Base-by-base conservation (phyloP, 2,888 invertebrate species). In the Halictus ligatus region DNA sequence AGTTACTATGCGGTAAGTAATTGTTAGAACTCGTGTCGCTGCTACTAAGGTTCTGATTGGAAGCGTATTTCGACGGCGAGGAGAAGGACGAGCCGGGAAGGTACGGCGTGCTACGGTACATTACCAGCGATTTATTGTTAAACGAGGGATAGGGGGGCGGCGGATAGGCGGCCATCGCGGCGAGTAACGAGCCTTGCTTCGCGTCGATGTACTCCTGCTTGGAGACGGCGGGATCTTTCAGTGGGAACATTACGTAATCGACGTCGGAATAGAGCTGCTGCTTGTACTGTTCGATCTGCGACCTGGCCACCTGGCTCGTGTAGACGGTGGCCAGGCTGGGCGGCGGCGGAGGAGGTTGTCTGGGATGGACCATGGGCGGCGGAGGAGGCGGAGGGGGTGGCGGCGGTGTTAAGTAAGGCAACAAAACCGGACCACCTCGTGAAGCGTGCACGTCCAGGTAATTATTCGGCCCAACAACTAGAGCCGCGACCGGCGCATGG, bases 201-300 rank as follows among this genome's bases (percentile, higher is more conserved):
- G 98, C 98, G 93, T 98, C 98, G 90, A 98, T 96, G 95, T 98
- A 98, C 94, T 98, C 98, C 94, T 98, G 98, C 94, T 98, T 98
- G 88, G 98, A 98, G 73, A 98, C 96, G 0, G 98, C 97, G 15
- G 98, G 98, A 95, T 98, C 98, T 95, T 98, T 98, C 86, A 98
- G 95, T 0, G 98, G 98, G 93, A 98, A 98, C 94, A 98, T 98
- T 12, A 98, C 98, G 93, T 98, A 98, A 95, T 98, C 98, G 5
- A 98, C 98, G 93, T 98, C 98, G 85, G 98, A 98, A 92, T 98
- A 98, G 81, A 98, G 96, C 94, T 98, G 98, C 93, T 98, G 98
- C 92, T 98, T 98, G 92, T 98, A 98, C 93, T 98, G 97, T 88
- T 98, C 98, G 86, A 98, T 97, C 93, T 98, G 98, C 43, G 97